Evolutionary conservation across 1,140 invertebrate genomes (phyloP).

Genomic region (Drosophila seguyi): DNA sequence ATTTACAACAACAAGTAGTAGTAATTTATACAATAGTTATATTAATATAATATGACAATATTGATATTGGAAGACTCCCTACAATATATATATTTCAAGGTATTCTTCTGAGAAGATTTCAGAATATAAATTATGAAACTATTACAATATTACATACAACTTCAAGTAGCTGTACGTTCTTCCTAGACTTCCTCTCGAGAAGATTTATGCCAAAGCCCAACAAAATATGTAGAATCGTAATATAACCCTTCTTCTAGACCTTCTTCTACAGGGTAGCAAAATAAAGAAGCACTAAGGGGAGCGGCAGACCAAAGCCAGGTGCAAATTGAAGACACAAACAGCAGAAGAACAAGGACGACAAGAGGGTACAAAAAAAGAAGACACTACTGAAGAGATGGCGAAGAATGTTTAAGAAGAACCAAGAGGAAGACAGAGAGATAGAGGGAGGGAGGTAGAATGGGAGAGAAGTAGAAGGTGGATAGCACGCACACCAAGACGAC

Average conservation of each 20-base stretch:
- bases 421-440: neutral
- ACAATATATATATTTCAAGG: no score
- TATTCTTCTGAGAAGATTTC: neutral
- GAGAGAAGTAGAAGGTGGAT: neutral
- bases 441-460: neutral
- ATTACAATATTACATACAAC: neutral
- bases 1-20: no score
- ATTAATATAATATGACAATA: no score
- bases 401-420: slow-evolving; percentile 14
- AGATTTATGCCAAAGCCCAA: neutral
- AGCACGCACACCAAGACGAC: slow-evolving; percentile 19
- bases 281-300: slow-evolving; percentile 17
- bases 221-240: neutral
- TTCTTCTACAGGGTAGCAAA: slow-evolving; percentile 9
- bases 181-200: neutral
- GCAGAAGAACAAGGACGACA: neutral
- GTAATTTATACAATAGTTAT: no score
- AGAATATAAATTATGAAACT: no score
- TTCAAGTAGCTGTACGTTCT: neutral
- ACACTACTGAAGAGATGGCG: neutral
- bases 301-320: slow-evolving; percentile 41
- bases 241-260: neutral
- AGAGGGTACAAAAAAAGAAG: slow-evolving; percentile 4
- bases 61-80: no score
- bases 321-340: slow-evolving; percentile 48